Evolutionary conservation across 2,888 invertebrate genomes (phyloP).

Genomic region (Meliscaeva auricollis): DNA sequence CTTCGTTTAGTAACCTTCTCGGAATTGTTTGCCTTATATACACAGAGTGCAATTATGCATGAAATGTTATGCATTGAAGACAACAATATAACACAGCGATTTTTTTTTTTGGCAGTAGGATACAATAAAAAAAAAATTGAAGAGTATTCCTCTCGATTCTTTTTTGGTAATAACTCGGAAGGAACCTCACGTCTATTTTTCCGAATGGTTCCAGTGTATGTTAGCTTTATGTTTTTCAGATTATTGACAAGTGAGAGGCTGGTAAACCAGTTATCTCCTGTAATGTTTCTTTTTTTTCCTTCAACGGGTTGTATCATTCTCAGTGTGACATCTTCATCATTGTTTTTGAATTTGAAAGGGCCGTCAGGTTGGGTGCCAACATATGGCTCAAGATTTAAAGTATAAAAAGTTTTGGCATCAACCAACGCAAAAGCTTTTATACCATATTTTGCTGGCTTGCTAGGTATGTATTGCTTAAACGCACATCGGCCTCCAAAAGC

Average conservation of each 20-base stretch:
- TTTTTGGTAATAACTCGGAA: slow-evolving; percentile 25
- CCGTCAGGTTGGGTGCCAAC: no score
- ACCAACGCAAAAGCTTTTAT: no score
- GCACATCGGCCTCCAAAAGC: background rate
- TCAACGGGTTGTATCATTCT: slow-evolving; percentile 35
- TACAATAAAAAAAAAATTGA: slow-evolving; percentile 32
- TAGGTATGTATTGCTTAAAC: slow-evolving; percentile 10
- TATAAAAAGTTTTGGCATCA: no score
- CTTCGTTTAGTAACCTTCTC: no score
- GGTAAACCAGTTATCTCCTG: slow-evolving; percentile 44
- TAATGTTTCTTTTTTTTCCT: slow-evolving; percentile 33
- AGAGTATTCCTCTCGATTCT: slow-evolving; percentile 8
- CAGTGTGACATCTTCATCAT: slow-evolving; percentile 26
- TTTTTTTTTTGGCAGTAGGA: slow-evolving; percentile 20
- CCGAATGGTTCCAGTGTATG: slow-evolving; percentile 43
- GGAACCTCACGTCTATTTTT: slow-evolving; percentile 43
- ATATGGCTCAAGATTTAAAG: no score
- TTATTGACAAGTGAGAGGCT: slow-evolving; percentile 36
- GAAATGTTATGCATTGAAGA: slow-evolving; percentile 27
- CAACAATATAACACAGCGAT: slow-evolving; percentile 12
- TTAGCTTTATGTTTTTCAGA: slow-evolving; percentile 17
- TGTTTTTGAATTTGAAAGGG: slow-evolving; percentile 27
- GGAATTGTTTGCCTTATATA: no score
- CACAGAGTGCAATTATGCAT: no score
- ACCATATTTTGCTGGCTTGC: slow-evolving; percentile 25